A percentile compares a stretch with the other conserved stretches of the same genome.
phyloP scores from a whole-genome alignment of 23 tunicate genomes.

The Botrylloides violaceus region DNA sequence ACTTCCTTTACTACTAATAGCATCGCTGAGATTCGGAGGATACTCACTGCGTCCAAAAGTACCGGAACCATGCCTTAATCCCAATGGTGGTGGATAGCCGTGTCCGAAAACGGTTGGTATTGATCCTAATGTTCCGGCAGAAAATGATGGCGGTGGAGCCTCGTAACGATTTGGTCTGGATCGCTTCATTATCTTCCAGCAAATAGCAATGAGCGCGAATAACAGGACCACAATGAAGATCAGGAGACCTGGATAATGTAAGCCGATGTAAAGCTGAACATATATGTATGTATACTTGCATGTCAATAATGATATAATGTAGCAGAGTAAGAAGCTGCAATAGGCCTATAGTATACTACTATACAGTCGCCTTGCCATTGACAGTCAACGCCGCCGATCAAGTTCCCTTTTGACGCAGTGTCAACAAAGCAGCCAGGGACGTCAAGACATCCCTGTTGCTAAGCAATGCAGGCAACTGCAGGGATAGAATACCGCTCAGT shows the following conservation, averaged over 20 bases:
- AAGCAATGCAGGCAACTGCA: too few species aligned
- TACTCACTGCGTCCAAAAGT: conserved; percentile 21
- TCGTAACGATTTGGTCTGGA: not conserved
- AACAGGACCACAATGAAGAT: conserved; percentile 16
- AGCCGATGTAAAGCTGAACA: not conserved
- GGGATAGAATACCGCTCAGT: too few species aligned
- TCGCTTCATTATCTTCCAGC: not conserved
- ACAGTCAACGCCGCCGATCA: too few species aligned
- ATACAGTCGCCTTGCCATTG: too few species aligned
- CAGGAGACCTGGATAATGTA: conserved; percentile 12
- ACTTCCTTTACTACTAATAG: conserved; percentile 19
- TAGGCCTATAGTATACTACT: too few species aligned
- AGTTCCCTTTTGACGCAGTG: too few species aligned
- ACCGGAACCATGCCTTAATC: conserved; percentile 16
- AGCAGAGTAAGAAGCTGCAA: too few species aligned
- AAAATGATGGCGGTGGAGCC: conserved; percentile 8
- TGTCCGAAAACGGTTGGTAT: conserved; percentile 15
- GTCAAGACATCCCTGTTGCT: too few species aligned
- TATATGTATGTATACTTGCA: too few species aligned
- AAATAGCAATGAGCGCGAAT: conserved; percentile 11
- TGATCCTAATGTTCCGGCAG: conserved; percentile 25
- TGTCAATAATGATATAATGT: too few species aligned
- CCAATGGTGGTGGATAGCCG: conserved; percentile 9
- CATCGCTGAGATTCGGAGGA: conserved; percentile 13
- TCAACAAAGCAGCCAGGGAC: too few species aligned